Base-by-base conservation (phyloP, 2,113 vertebrate genomes). In the Elanus axillaris region DNA sequence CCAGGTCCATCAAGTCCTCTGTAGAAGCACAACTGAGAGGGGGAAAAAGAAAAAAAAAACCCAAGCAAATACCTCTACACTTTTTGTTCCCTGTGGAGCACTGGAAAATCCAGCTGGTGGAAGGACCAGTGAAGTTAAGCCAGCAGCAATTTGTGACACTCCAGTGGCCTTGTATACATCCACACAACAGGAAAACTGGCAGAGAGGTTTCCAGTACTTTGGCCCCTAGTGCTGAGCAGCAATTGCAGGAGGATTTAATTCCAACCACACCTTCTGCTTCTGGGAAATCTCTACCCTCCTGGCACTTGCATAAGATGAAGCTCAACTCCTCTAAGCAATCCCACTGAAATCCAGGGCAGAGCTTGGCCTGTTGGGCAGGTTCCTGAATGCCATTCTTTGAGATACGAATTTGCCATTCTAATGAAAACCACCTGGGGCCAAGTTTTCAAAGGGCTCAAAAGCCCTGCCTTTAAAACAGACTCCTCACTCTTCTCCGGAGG, bases 371-470 rank as follows among this genome's bases (percentile, higher is more conserved):
- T 87, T 94, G 2, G 3, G 85, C 94, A 93, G 94, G 96, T 97
- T 97, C 71, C 84, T 43, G 53, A 95, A 94, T 89, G 42, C 87
- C 86, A 76, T 90, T 97, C 89, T 94, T 47, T 80, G 62, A 96
- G 91, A 97, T 76, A 90, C 2, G 62, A 66, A 96, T 95, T 97
- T 96, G 89, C 81, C 84, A 93, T 95, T 97, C 94, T 86, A 95
- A 97, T 73, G 93, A 66, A 95, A 97, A 94, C 6, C 34, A 73
- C 93, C 86, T 4, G 50, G n/a, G 94, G 97, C 53, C 93, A 95
- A 97, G 91, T 77, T 97, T 97, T 94, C 95, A 97, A 96, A 95
- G 69, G 32, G 58, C 71, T 95, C 32, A n/a, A 43, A 90, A 94
- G 71, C 66, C 53, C 77, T 80, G 73, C 58, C 80, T 86, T 56